A percentile compares a stretch with the other conserved stretches of the same genome.
Evolutionary conservation across 2,113 vertebrate species (phyloP).

Genomic region (Naja naja): DNA sequence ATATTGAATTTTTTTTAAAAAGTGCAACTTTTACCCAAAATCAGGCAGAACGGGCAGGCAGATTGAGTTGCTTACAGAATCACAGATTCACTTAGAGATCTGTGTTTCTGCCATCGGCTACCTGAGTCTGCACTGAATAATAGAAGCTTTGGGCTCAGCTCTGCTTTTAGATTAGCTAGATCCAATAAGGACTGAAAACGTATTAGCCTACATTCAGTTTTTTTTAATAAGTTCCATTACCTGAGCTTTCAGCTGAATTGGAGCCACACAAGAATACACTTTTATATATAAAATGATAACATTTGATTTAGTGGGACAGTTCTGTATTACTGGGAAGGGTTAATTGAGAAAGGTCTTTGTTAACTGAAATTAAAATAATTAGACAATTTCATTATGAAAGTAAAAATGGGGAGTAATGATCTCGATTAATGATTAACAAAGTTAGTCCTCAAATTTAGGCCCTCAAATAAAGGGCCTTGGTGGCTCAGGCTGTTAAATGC

Average conservation of each 20-base stretch:
- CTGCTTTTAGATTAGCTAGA: too few relatives aligned
- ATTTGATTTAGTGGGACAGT: neutral
- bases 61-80: too few relatives aligned
- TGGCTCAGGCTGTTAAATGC: too few relatives aligned
- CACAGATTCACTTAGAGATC: too few relatives aligned
- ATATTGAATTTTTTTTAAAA: too few relatives aligned
- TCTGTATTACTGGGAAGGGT: neutral
- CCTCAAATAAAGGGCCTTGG: too few relatives aligned
- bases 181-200: neutral
- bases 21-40: too few relatives aligned
- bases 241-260: neutral
- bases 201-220: neutral
- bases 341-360: neutral
- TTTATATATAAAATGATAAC: neutral
- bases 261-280: neutral
- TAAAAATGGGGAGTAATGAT: neutral
- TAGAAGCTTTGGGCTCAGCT: too few relatives aligned
- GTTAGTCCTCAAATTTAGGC: neutral
- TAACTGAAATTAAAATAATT: neutral
- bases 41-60: too few relatives aligned
- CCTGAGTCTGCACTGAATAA: too few relatives aligned
- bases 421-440: neutral
- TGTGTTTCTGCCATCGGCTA: too few relatives aligned
- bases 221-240: neutral
- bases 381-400: neutral